Evolutionary conservation across 2,113 vertebrate genomes (phyloP).

Genomic region (Ramphastos sulfuratus): DNA sequence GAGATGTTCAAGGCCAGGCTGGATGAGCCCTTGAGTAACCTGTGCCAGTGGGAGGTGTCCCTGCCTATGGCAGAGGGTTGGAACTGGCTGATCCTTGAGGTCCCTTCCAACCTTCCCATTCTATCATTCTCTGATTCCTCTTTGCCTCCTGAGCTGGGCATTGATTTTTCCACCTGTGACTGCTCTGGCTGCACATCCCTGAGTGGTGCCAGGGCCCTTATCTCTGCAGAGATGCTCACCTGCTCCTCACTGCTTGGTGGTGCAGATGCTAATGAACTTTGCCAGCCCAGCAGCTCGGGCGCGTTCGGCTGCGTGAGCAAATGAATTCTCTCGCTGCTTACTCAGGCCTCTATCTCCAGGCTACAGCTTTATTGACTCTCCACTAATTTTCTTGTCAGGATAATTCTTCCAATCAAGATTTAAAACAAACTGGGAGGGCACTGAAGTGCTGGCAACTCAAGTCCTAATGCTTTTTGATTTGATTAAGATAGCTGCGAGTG

Average conservation of each 20-base stretch:
- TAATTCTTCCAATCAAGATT: constrained; percentile 79
- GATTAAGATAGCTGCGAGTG: constrained; percentile 44
- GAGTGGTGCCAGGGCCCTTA: constrained; percentile 58
- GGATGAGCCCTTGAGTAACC: too few relatives aligned
- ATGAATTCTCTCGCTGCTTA: constrained; percentile 13
- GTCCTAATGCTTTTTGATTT: constrained; percentile 59
- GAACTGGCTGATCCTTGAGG: too few relatives aligned
- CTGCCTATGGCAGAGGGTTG: too few relatives aligned
- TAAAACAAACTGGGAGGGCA: constrained; percentile 73
- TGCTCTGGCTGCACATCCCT: constrained; percentile 76
- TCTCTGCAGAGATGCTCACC: constrained; percentile 76
- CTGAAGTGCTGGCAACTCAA: constrained; percentile 60
- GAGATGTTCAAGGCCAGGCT: too few relatives aligned
- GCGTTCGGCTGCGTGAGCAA: not conserved
- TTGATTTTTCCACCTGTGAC: constrained; percentile 77
- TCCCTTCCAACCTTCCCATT: too few relatives aligned
- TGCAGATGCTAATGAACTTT: constrained; percentile 67
- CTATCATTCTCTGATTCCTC: not conserved
- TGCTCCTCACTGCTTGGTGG: constrained; percentile 59
- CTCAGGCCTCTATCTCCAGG: constrained; percentile 62
- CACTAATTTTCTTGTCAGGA: constrained; percentile 77
- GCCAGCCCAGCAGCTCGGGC: not conserved
- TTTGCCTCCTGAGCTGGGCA: constrained; percentile 60
- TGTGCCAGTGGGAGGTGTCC: too few relatives aligned
- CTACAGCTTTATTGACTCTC: constrained; percentile 73